These are phyloP conservation scores for Entomobrya multifasciata DNA, from an alignment of 2,888 invertebrate species.

Conservation along the genomic window DNA sequence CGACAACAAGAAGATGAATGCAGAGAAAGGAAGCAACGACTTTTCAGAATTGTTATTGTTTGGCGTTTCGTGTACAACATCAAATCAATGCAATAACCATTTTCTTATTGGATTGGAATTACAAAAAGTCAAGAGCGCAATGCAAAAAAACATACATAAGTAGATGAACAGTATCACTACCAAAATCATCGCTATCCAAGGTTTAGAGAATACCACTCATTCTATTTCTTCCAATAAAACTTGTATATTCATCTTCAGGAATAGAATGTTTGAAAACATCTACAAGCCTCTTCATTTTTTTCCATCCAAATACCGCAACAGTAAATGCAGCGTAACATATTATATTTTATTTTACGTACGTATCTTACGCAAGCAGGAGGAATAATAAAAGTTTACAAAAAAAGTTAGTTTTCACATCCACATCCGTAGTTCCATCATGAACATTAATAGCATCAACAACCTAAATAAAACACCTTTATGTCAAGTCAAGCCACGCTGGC, in stretches of 20 bases:
- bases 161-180: neutral
- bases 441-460: slow-evolving; percentile 2
- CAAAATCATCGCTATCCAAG: neutral
- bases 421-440: neutral
- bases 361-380: neutral
- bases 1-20: neutral
- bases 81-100: slow-evolving; percentile 50
- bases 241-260: slow-evolving; percentile 8
- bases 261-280: slow-evolving; percentile 13
- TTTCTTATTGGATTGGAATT: slow-evolving; percentile 27
- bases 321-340: slow-evolving; percentile 1
- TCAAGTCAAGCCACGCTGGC: neutral
- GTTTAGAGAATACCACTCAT: neutral
- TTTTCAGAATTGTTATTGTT: slow-evolving; percentile 46
- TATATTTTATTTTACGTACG: too few species aligned
- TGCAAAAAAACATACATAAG: too few species aligned
- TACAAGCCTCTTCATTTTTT: neutral
- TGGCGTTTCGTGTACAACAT: neutral
- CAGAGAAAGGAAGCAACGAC: slow-evolving; percentile 37
- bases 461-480: slow-evolving; percentile 12
- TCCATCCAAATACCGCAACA: neutral
- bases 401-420: slow-evolving; percentile 44
- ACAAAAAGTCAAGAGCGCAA: neutral
- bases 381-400: neutral
- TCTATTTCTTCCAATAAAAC: slow-evolving; percentile 23